These are phyloP conservation scores for Brenthis ino DNA, from an alignment of 2,888 invertebrate species.

Conservation along the genomic window DNA sequence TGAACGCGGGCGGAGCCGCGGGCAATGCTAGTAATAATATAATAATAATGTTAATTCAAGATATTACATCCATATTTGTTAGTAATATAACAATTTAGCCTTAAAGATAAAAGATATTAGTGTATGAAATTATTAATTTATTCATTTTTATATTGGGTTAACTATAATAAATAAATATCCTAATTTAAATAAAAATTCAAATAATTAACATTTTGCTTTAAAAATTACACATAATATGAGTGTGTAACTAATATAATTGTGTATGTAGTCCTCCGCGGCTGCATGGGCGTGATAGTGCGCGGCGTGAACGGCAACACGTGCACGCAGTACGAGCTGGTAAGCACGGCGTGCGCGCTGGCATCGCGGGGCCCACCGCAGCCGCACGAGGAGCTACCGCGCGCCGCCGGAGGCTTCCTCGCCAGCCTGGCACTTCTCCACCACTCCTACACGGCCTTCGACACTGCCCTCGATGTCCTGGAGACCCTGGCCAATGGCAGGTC, in stretches of 20 bases:
- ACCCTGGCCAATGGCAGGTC: constrained; percentile 65
- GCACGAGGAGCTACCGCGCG: constrained; percentile 88
- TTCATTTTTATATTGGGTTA: too few relatives aligned
- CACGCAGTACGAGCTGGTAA: constrained; percentile 83
- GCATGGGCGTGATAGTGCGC: constrained; percentile 68
- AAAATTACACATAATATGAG: neutral
- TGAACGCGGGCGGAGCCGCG: too few relatives aligned
- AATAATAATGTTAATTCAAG: too few relatives aligned
- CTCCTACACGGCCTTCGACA: constrained; percentile 80
- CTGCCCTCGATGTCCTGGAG: constrained; percentile 79
- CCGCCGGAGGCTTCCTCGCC: constrained; percentile 86
- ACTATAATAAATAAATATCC: too few relatives aligned
- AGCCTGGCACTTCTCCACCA: constrained; percentile 85
- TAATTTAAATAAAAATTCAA: too few relatives aligned
- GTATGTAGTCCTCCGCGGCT: constrained; percentile 59
- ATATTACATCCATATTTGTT: too few relatives aligned
- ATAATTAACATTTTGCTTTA: too few relatives aligned
- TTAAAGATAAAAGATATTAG: too few relatives aligned
- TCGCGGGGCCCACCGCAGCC: constrained; percentile 85
- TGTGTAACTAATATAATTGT: neutral
- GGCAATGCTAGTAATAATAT: too few relatives aligned
- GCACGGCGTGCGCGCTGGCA: constrained; percentile 87
- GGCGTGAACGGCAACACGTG: constrained; percentile 68
- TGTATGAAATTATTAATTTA: too few relatives aligned
- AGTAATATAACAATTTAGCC: too few relatives aligned